Evolutionary conservation across 2,113 vertebrate species (phyloP).

Genomic region (Anas platyrhynchos): DNA sequence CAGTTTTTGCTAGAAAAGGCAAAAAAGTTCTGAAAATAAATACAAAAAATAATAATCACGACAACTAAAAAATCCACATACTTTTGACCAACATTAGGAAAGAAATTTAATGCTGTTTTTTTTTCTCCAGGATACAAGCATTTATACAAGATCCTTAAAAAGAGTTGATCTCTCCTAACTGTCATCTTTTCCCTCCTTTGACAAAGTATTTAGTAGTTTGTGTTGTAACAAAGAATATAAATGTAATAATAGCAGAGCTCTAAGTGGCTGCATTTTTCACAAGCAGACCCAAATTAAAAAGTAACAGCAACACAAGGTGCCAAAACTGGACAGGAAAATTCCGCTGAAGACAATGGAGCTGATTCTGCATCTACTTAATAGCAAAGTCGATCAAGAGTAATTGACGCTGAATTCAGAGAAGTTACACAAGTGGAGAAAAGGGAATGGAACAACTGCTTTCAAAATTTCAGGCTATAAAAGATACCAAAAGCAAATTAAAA

Average conservation of each 20-base stretch:
- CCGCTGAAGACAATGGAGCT: background rate
- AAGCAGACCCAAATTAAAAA: conserved; percentile 14
- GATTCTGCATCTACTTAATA: background rate
- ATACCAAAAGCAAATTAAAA: background rate
- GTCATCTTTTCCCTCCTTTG: background rate
- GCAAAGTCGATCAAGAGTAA: background rate
- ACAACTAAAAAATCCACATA: background rate
- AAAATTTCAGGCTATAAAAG: background rate
- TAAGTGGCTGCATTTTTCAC: background rate
- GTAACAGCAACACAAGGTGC: background rate
- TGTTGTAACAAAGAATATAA: background rate
- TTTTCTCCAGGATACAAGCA: background rate
- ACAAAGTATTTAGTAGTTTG: background rate
- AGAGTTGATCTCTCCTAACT: background rate
- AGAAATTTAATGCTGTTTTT: background rate
- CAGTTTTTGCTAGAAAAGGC: background rate
- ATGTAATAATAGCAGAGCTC: background rate
- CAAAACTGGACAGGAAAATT: conserved; percentile 31
- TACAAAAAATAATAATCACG: background rate
- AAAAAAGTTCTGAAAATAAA: background rate
- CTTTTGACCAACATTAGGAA: background rate
- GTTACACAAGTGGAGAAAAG: background rate
- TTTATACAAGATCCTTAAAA: background rate
- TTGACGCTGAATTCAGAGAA: background rate
- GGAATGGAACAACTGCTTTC: background rate